A percentile compares a stretch with the other conserved stretches of the same genome.
Conservation (phyloP, 2,113 vertebrate species). For the Leuciscus idus region DNA sequence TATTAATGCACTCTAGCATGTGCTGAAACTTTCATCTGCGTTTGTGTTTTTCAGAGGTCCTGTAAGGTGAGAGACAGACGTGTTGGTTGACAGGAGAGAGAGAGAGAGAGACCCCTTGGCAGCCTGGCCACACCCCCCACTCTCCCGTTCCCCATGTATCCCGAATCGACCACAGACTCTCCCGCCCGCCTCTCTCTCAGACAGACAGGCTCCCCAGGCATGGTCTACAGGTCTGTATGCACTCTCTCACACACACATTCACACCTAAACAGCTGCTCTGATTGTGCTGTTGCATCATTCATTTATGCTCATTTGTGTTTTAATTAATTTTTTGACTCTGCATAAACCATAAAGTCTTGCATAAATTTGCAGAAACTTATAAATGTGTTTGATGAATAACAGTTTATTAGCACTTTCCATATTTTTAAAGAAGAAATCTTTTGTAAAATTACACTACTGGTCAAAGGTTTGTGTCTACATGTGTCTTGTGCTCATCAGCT, state of each 20-base stretch:
- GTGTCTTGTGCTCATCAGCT: not conserved
- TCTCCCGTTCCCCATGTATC: slow-evolving; percentile 92
- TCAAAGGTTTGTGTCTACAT: not conserved
- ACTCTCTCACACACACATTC: not conserved
- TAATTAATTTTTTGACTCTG: not conserved
- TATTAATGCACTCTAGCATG: not conserved
- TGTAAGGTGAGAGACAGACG: slow-evolving; percentile 60
- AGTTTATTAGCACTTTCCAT: too few relatives aligned
- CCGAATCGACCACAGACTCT: slow-evolving; percentile 98
- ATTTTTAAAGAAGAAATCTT: too few relatives aligned
- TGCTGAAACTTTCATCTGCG: not conserved
- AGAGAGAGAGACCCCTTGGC: slow-evolving; percentile 65
- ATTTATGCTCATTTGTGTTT: not conserved
- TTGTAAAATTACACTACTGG: not conserved
- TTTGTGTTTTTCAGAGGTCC: slow-evolving; percentile 57
- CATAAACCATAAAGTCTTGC: not conserved
- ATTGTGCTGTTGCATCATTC: not conserved
- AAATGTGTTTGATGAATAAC: too few relatives aligned
- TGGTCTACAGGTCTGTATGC: slow-evolving; percentile 95
- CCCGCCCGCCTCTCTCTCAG: slow-evolving; percentile 95
- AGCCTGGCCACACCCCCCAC: slow-evolving; percentile 70
- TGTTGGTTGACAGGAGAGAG: slow-evolving; percentile 61
- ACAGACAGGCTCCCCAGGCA: slow-evolving; percentile 96
- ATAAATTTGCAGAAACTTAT: not conserved
- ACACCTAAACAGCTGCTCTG: not conserved